Percentiles rank a stretch among this genome's conserved stretches.
Conservation (phyloP, 2,113 vertebrate species). For the Brachyhypopomus occidentalis region DNA sequence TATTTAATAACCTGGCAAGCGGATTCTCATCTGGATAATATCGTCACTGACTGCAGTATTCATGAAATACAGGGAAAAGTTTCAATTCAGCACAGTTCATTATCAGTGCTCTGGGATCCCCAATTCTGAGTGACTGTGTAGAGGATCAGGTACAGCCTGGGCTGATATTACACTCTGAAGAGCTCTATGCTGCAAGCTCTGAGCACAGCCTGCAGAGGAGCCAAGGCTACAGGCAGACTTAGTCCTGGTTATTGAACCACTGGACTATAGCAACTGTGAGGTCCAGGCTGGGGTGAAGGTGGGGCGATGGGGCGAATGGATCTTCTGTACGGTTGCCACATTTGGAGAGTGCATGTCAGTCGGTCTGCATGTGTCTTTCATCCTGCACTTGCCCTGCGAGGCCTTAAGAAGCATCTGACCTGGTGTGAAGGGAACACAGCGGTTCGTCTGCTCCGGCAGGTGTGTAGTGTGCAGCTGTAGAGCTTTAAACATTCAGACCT, state of each 20-base stretch:
- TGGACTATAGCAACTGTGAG: slow-evolving; percentile 16
- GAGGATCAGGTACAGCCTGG: neutral
- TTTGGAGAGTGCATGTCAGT: neutral
- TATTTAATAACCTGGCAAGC: slow-evolving; percentile 17
- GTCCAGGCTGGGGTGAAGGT: slow-evolving; percentile 9
- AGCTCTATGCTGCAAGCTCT: neutral
- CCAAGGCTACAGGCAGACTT: neutral
- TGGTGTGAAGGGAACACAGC: neutral
- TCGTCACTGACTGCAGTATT: neutral
- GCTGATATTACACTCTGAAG: neutral
- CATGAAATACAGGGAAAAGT: slow-evolving; percentile 12
- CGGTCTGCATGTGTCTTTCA: neutral
- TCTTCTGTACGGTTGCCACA: neutral
- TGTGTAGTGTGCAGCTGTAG: slow-evolving; percentile 1
- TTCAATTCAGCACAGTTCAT: neutral
- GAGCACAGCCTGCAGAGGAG: neutral
- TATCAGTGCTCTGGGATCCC: neutral
- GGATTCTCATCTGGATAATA: neutral
- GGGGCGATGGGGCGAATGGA: neutral
- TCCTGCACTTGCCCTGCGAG: slow-evolving; percentile 10
- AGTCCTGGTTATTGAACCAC: slow-evolving; percentile 10
- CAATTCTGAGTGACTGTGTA: slow-evolving; percentile 10
- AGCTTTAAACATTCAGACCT: neutral
- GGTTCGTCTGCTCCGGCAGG: neutral
- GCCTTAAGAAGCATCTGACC: neutral